A percentile compares a stretch with the other conserved stretches of the same genome.
Evolutionary conservation across 2,797 vertebrate species (phyloP).

Genomic region (Tolypeutes matacus): DNA sequence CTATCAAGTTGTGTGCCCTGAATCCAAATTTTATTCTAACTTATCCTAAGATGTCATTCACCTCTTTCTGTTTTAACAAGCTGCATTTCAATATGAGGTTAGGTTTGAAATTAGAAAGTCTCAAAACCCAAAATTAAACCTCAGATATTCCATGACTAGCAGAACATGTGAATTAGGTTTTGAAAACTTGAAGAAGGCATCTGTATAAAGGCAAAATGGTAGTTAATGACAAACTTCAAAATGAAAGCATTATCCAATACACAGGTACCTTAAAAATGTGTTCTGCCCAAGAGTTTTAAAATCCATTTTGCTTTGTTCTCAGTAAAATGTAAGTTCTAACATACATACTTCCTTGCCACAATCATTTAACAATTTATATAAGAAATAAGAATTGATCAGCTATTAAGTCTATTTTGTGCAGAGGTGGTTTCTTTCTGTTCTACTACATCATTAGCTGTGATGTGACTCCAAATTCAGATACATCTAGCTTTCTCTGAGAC

Average conservation of each 20-base stretch:
- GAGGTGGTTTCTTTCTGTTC: not conserved
- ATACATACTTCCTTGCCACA: not conserved
- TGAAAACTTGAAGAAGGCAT: constrained; percentile 26
- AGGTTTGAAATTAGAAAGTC: constrained; percentile 36
- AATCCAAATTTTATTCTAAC: constrained; percentile 58
- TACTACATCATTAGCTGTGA: not conserved
- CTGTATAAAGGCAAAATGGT: not conserved
- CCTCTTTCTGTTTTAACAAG: constrained; percentile 10
- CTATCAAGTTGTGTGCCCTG: not conserved
- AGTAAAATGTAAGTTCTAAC: not conserved
- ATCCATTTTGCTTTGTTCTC: not conserved
- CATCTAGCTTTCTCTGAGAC: constrained; percentile 8
- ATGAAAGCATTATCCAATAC: constrained; percentile 33
- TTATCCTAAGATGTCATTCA: constrained; percentile 21
- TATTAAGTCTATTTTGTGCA: not conserved
- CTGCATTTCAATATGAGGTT: constrained; percentile 37
- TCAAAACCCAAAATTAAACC: constrained; percentile 42
- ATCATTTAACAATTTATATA: not conserved
- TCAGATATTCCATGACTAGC: not conserved
- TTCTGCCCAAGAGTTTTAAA: not conserved
- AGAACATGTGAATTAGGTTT: not conserved
- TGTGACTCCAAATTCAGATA: not conserved
- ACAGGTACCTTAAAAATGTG: not conserved
- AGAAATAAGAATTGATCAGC: not conserved
- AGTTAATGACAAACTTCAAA: constrained; percentile 31